Evolutionary conservation across 2,888 invertebrate species (phyloP), one percentile per base, ranked within the genome.

Genomic region (Polyploca ridens): DNA sequence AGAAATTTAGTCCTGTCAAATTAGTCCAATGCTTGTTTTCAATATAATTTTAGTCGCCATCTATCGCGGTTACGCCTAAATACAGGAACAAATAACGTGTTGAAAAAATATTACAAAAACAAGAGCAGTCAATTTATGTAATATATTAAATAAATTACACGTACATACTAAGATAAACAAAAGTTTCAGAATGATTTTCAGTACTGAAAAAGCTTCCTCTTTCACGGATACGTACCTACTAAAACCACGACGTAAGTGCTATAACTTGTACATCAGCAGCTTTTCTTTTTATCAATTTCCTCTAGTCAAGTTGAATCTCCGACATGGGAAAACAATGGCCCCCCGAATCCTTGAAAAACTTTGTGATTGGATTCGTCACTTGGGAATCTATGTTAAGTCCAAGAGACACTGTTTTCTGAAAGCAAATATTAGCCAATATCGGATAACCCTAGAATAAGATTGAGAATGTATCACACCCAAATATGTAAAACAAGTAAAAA

Each of bases 341-440:
- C 2, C 14, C 7, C 54, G 19, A 54, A 54, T 10, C 10, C 16
- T 54, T 19, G 54, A 10, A 54, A 54, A 54, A 54, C 54, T 54
- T 54, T 54, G 54, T 54, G 10, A 54, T 54, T 54, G 54, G 10
- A 54, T 54, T 54, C 54, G 19, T 54, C 54, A 54, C 19, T 54
- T 54, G 54, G 54, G n/a, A 54, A 54, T 19, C 54, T 54, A 19
- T 19, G 19, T 54, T 54, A 54, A 8, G 19, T 13, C 41, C 41
- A 13, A 13, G 11, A 13, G 41, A 41, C 41, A 3, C 41, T 41
- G 13, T 41, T 41, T 41, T 41, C 13, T 41, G 13, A 13, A 41
- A 41, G 35, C 2, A 38, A 38, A 38, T 44, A 44, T 44, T 14
- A n/a, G 10, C 46, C 14, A 14, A 46, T n/a, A n/a, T n/a, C 6